Base-by-base conservation (phyloP, 2,797 vertebrate genomes). In the Acanthis flammea region DNA sequence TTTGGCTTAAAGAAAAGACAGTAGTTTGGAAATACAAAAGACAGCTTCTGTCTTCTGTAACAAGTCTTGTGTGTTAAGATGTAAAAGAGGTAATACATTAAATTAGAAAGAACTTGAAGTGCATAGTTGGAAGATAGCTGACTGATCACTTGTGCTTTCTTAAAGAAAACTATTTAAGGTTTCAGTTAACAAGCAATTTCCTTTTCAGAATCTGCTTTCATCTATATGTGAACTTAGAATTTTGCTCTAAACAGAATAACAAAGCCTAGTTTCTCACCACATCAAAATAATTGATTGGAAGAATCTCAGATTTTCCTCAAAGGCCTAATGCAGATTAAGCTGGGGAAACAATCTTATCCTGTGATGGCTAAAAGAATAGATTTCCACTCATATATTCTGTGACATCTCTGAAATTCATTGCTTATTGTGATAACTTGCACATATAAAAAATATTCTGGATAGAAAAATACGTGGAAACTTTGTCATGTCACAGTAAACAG, bases 21-120 rank as follows among this genome's bases (percentile, higher is more conserved):
- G 93, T 83, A 68, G 76, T 95, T 96, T 94, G 92, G 42, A 94
- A 97, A 89, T 92, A 95, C 89, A 96, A 96, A 95, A 94, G 91
- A 86, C 58, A 82, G 66, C 58, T 83, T 87, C 81, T 91, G 85
- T 77, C 88, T 90, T 95, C 92, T 88, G 53, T 89, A 94, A 90
- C 35, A 90, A 81, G 81, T 78, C 10, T 18, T 7, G 2, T 10
- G 61, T 82, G 83, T 92, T 93, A 90, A 91, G 68, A 95, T 84
- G 89, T 86, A 95, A 94, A 86, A 90, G 71, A 93, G 51, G 68
- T 53, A 92, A 94, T 90, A 86, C 67, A 67, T 87, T 93, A 86
- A 76, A 80, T 67, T n/a, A 85, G 45, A 83, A 96, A 72, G 93
- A 87, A 87, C 80, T 85, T 85, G 71, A 95, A 92, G 88, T 71